Base-by-base conservation (phyloP, 30 jellyfish, hydroid and myxozoan genomes). In the Mastigias papua region DNA sequence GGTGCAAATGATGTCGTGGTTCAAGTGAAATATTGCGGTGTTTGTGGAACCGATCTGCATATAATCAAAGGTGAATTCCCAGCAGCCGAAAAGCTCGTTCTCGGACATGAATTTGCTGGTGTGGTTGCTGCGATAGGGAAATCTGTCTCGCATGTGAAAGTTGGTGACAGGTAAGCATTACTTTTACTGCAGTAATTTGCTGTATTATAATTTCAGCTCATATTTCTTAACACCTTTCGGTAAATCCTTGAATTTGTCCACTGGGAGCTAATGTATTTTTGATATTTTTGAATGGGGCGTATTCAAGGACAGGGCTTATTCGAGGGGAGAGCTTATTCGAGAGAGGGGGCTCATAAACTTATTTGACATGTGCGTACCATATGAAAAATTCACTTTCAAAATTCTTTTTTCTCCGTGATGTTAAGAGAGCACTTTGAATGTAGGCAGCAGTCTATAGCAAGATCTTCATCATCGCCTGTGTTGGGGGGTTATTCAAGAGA, bases 71-170 rank as follows among this genome's bases (percentile, higher is more conserved):
- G 98, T 16, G 90, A 81, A n/a, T 87, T 86, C 64, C 97, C 97
- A 1, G 97, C 98, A 15, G 94, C 97, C 11, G 80, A 72, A 11
- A 86, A 75, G 67, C 34, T 92, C 11, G 81, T 92, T 22, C 73
- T 80, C 57, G 98, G 98, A 19, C 98, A 92, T 68, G 98, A 92
- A 61, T 86, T 92, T 75, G 88, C 97, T 0, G 98, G 98, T 6
- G 64, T 86, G 35, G 97, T 92, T 13, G 65, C 81, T 48, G 95
- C 82, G 33, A 28, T 86, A 0, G 98, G 98, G 15, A 33, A 37
- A 0, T 35, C 89, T 60, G 96, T 92, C 9, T 63, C 69, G 26
- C 98, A 92, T 72, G 81, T 92, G 26, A 82, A 87, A 27, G 62
- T 92, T 73, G 98, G 98, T 49, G 98, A 92, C 86, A 73, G 98